A percentile compares a stretch with the other conserved stretches of the same genome.
phyloP scores from a whole-genome alignment of 2,113 vertebrate genomes.

The Ciconia stormi region DNA sequence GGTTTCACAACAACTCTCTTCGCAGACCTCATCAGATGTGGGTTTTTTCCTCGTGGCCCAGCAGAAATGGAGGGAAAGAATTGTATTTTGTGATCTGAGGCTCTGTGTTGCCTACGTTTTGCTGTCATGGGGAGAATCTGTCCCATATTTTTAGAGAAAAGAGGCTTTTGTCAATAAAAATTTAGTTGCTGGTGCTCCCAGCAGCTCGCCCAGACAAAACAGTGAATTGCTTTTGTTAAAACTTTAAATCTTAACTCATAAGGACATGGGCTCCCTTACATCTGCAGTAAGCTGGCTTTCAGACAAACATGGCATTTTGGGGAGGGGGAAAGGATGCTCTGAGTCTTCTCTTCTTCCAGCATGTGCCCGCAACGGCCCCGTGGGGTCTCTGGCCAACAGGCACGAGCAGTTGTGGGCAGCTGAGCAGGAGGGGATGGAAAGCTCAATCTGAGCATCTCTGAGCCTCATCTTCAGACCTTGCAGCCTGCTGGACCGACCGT shows the following conservation, averaged over 20 bases:
- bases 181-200: neutral
- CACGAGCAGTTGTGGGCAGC: neutral
- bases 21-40: neutral
- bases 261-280: neutral
- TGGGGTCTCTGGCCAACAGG: neutral
- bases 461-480: neutral
- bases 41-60: neutral
- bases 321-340: neutral
- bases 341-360: neutral
- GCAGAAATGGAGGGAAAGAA: neutral
- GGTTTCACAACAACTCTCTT: neutral
- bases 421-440: neutral
- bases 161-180: conserved; percentile 9
- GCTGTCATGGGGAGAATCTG: neutral
- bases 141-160: neutral
- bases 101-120: fast-evolving
- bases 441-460: neutral
- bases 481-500: neutral
- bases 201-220: neutral
- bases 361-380: fast-evolving
- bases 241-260: neutral
- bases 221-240: neutral
- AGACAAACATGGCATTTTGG: fast-evolving
- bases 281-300: neutral
- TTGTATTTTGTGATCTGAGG: neutral